Base-by-base conservation (phyloP, 2,888 invertebrate genomes). In the Cheilosia impressa region DNA sequence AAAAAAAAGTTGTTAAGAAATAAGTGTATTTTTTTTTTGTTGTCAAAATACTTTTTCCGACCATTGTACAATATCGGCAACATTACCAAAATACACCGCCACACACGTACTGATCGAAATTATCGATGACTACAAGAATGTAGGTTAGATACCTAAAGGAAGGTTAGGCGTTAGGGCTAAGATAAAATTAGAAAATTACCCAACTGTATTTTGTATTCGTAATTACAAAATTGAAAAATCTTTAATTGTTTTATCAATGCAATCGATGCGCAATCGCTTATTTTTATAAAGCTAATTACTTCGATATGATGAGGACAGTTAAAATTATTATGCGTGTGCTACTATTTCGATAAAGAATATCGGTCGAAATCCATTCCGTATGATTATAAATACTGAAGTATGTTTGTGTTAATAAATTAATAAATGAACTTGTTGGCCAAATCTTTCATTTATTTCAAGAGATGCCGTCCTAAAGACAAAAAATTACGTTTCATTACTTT, bases 331-430 rank as follows among this genome's bases (percentile, higher is more conserved):
- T 43, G 9, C 24, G 7, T 19, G 38, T n/a, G 52, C 52, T 65
- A 65, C 65, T 41, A 52, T 15, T 52, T 38, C 10, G 65, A 65
- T 52, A 65, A 65, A 27, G 13, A 7, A 53, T 27, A 3, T n/a
- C 53, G 41, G 50, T 9, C 34, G 47, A 19, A 63, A 47, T 62
- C 15, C 47, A 34, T 1, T 13, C 17, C 6, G 41, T 43, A 19
- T 63, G 19, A 15, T 19, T n/a, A 34, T 43, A 43, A 60, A 22
- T 10, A n/a, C 19, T 38, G 22, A n/a, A 41, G n/a, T n/a, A 62
- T 22, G 17, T 27, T 60, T 15, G 2, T 13, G 17, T 7, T 34
- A 34, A 53, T 68, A 53, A 24, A 53, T 41, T 15, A 31, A 68
- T 68, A 55, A 55, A 41, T 31, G 10, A 34, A 52, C 38, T 7